Evolutionary conservation across 2,888 invertebrate genomes (phyloP).

Genomic region (Ptychoptera albimana): DNA sequence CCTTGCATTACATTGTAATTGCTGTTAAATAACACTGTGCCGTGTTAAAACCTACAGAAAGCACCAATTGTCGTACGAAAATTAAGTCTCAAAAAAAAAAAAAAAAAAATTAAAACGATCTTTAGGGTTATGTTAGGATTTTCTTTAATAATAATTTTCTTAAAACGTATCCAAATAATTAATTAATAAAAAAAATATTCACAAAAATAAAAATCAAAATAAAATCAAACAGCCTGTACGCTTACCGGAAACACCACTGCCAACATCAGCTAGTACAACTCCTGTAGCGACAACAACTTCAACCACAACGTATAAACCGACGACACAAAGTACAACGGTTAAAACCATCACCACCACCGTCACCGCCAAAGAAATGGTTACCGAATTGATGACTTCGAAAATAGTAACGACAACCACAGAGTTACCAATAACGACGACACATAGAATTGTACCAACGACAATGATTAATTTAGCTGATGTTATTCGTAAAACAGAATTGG

Average conservation of each 20-base stretch:
- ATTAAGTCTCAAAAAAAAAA: too few species aligned
- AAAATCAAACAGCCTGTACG: background rate
- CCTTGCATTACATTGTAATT: too few species aligned
- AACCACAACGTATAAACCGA: slow-evolving; percentile 11
- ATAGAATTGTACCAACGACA: slow-evolving; percentile 3
- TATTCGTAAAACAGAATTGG: too few species aligned
- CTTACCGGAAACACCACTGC: background rate
- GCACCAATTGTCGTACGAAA: too few species aligned
- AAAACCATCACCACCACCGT: slow-evolving; percentile 9
- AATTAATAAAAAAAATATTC: background rate
- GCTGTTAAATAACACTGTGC: too few species aligned
- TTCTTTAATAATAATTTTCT: too few species aligned
- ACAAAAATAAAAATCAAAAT: background rate
- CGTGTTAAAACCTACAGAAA: too few species aligned
- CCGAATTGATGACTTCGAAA: background rate
- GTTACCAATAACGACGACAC: background rate
- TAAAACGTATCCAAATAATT: too few species aligned
- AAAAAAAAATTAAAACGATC: too few species aligned
- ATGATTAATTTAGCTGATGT: background rate
- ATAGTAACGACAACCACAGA: slow-evolving; percentile 1
- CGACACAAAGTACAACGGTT: slow-evolving; percentile 12
- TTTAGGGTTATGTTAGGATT: too few species aligned
- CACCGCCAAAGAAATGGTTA: slow-evolving; percentile 9
- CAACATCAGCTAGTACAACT: background rate
- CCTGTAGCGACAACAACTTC: background rate